Evolutionary conservation across 1,140 invertebrate species (phyloP), one percentile per base, ranked within the genome.

Genomic region (Lepeophtheirus salmonis): DNA sequence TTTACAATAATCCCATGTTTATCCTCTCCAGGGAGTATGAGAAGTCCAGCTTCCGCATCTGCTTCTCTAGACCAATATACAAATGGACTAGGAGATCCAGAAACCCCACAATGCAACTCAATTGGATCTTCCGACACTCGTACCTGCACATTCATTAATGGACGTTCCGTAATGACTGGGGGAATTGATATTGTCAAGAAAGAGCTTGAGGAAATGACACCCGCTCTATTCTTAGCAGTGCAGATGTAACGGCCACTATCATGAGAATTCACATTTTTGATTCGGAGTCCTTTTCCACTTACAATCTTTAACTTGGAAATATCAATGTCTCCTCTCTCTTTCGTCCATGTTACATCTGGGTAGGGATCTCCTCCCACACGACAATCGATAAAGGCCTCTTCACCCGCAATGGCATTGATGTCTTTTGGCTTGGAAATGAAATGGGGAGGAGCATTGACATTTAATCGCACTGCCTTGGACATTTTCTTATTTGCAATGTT

Each of bases 81-180:
- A 3, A 25, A 24, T 1, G 59, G 59, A 22, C 17, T 17, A 18
- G 59, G 59, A 2, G n/a, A 55, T 22, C 59, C 59, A 22, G 51
- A 18, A 16, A 61, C 59, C 2, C 54, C 22, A 50, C 59, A 61
- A 4, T 21, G 2, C 51, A 61, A 54, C 21, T n/a, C 24, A 13
- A 61, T 16, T 12, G 20, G 22, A 12, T 56, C 49, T 2, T 21
- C 30, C 2, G 17, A 16, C 17, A 61, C 2, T 4, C 20, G 17
- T 13, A 25, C 17, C 25, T 61, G 59, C 12, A 53, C 14, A 55
- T 52, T 18, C 13, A 14, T 16, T n/a, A 18, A 49, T 2, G 59
- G 59, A 17, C 18, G 16, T 14, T 50, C 59, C 16, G 59, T 61
- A n/a, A 61, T 61, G 14, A 61, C 59, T n/a, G 59, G 59, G 14